Conservation (phyloP, 2,888 invertebrate species). For the Tiliacea citrago region DNA sequence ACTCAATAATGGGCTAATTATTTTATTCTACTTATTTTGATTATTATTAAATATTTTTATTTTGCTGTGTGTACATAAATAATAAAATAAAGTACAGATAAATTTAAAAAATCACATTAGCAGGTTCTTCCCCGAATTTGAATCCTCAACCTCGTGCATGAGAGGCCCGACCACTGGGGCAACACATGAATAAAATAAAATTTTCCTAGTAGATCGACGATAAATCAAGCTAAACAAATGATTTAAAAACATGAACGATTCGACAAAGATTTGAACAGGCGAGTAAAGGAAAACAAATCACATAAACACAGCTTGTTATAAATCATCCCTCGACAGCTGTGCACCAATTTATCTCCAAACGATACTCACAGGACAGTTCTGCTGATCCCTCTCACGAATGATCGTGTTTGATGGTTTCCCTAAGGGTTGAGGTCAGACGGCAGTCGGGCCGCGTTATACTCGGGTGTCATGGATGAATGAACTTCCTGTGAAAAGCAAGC, state of each 20-base stretch:
- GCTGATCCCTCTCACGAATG: slow-evolving; percentile 37
- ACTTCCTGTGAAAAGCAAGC: slow-evolving; percentile 29
- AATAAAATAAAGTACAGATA: too few species aligned
- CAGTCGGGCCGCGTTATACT: slow-evolving; percentile 31
- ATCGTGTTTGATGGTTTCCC: slow-evolving; percentile 49
- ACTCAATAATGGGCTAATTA: too few species aligned
- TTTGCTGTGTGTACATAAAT: too few species aligned
- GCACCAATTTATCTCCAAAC: slow-evolving; percentile 50
- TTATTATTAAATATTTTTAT: too few species aligned
- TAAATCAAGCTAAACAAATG: background rate
- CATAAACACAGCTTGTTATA: slow-evolving; percentile 33
- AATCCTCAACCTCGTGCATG: too few species aligned
- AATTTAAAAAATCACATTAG: too few species aligned
- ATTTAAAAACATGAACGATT: background rate
- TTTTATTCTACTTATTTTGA: too few species aligned
- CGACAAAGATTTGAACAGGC: background rate
- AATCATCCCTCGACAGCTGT: slow-evolving; percentile 50
- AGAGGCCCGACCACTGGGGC: too few species aligned
- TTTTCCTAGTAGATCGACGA: too few species aligned
- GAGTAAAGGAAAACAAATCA: slow-evolving; percentile 28
- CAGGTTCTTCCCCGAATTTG: too few species aligned
- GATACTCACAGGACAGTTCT: slow-evolving; percentile 42
- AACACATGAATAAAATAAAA: too few species aligned
- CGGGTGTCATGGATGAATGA: slow-evolving; percentile 39
- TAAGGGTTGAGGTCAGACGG: slow-evolving; percentile 43